Conservation (phyloP, 2,888 invertebrate genomes). For the Bursaphelenchus okinawaensis region DNA sequence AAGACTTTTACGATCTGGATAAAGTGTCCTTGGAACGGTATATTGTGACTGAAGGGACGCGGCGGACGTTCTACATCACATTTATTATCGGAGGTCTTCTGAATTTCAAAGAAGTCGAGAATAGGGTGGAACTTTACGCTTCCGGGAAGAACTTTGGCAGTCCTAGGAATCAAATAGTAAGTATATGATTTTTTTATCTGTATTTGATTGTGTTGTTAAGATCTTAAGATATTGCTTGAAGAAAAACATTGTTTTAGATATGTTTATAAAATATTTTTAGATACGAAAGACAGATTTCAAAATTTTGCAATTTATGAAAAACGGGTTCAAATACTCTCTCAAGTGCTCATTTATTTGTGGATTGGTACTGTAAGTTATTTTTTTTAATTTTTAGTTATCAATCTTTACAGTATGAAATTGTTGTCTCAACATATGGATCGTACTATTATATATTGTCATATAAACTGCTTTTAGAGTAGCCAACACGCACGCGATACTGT, state of each 20-base stretch:
- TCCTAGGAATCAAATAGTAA: slow-evolving; percentile 17
- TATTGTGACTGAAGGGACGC: slow-evolving; percentile 23
- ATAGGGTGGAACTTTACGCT: slow-evolving; percentile 16
- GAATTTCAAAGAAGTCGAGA: slow-evolving; percentile 9
- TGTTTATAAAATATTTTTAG: slow-evolving; percentile 8
- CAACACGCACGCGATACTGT: slow-evolving; percentile 37
- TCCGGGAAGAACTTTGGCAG: slow-evolving; percentile 16
- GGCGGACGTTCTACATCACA: slow-evolving; percentile 10
- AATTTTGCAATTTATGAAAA: slow-evolving; percentile 16
- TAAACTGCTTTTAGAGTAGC: slow-evolving; percentile 25
- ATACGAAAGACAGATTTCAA: slow-evolving; percentile 11
- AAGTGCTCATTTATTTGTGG: slow-evolving; percentile 38
- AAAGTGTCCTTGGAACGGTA: slow-evolving; percentile 36
- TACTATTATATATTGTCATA: neutral
- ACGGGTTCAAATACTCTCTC: slow-evolving; percentile 26
- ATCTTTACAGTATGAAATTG: too few relatives aligned
- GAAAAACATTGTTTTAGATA: neutral
- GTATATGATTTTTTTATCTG: too few relatives aligned
- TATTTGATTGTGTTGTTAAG: too few relatives aligned
- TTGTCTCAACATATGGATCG: too few relatives aligned
- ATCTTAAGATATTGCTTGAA: neutral
- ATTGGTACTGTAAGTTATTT: slow-evolving; percentile 34
- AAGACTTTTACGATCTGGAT: slow-evolving; percentile 25
- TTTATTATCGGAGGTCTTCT: slow-evolving; percentile 33
- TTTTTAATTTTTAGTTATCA: neutral